Conservation (phyloP, 2,888 invertebrate species). For the Panorpa germanica region DNA sequence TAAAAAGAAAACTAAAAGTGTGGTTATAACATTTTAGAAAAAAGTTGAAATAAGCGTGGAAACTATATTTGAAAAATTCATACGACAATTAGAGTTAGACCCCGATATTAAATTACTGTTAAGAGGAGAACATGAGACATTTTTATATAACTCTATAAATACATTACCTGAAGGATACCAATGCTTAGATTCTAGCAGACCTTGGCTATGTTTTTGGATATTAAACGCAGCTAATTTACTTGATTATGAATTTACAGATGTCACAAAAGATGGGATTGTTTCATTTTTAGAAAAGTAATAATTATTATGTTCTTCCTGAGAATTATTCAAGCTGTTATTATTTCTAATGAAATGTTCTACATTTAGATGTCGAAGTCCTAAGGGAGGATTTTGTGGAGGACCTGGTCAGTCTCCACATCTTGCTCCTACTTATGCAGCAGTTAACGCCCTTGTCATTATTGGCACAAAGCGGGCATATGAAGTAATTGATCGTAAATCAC, state of each 20-base stretch:
- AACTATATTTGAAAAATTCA: conserved; percentile 29
- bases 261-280: conserved; percentile 30
- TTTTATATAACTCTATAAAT: conserved; percentile 46
- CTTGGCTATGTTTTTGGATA: conserved; percentile 97
- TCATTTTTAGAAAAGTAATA: conserved; percentile 36
- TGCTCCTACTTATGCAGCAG: conserved; percentile 94
- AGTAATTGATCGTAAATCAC: conserved; percentile 60
- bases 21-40: conserved; percentile 22
- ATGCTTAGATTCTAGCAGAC: conserved; percentile 83
- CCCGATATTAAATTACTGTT: conserved; percentile 37
- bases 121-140: conserved; percentile 39
- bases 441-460: conserved; percentile 80
- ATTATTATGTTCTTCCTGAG: neutral
- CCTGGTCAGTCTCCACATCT: conserved; percentile 85
- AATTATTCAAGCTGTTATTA: conserved; percentile 5
- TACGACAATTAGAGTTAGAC: conserved; percentile 28
- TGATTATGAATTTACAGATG: conserved; percentile 37
- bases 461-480: conserved; percentile 73
- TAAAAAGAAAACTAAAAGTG: conserved; percentile 7
- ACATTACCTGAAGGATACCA: conserved; percentile 52
- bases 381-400: conserved; percentile 88
- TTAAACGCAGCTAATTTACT: conserved; percentile 74
- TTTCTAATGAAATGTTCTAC: conserved; percentile 6
- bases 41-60: conserved; percentile 35
- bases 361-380: conserved; percentile 19